Evolutionary conservation across 2,888 invertebrate genomes (phyloP), one percentile per base, ranked within the genome.

Genomic region (Zygothrica quintamaculata): DNA sequence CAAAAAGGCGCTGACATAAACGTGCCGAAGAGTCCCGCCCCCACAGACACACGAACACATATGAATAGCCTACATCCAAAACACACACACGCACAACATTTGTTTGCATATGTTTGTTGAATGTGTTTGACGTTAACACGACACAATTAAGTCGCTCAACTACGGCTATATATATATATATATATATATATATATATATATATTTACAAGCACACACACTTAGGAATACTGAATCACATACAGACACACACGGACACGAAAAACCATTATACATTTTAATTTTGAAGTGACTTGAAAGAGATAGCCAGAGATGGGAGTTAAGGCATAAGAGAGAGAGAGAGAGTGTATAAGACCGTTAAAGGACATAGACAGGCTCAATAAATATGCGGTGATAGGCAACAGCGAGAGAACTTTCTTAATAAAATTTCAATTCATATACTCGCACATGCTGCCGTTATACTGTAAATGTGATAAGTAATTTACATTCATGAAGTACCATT

Each of bases 111-210:
- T 84, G 81, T 81, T 84, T 81, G 80, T 85, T 85, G 81, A 80
- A 84, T 82, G 82, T 84, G 77, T 84, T 84, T 87, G 82, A 86
- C 82, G 84, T 86, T 84, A 86, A 84, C 82, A 81, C 87, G 87
- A 81, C 82, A 84, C 84, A 84, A 84, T 84, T 84, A 84, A 86
- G 87, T 87, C 87, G 81, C 81, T 84, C 76, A 81, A 81, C 84
- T 84, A 77, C 84, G 82, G 79, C 79, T 68, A 79, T 58, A 61
- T 61, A 44, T 52, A 55, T 11, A 40, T 33, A 50, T 11, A 46
- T 11, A 25, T 13, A 15, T 40, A 39, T 22, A 39, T 18, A 36
- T 26, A 26, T 8, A 48, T 4, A 48, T 25, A 31, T 3, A 50
- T 7, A 50, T 11, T 50, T 55, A 65, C 31, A 26, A 31, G 31